Evolutionary conservation across 2,888 invertebrate genomes (phyloP), one percentile per base, ranked within the genome.

Genomic region (Nymphalis c-album): DNA sequence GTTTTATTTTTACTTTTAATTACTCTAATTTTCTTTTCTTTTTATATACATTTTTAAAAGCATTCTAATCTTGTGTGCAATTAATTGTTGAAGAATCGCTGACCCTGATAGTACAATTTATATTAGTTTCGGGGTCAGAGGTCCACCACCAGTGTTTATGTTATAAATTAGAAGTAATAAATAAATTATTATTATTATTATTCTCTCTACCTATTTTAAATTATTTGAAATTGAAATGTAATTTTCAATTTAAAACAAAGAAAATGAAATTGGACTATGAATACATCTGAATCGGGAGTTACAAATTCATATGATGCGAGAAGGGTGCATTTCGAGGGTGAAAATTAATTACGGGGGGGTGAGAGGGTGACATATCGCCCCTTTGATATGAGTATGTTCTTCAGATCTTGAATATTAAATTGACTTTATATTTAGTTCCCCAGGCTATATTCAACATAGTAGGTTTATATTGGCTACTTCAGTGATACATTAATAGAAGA

Each of bases 281-380:
- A 10, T 51, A 22, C 20, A 26, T 20, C 20, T 13, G 51, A 22
- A 51, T 51, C 51, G 51, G 20, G 13, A 48, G n/a, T 55, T 35
- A 55, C 31, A 55, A 55, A 20, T 55, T 55, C 55, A 35, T 55
- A 31, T 31, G 55, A 53, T 55, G 20, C 40, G 40, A 40, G 40
- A 13, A 40, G 64, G 59, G 59, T 64, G 64, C 51, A 59, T 16
- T 55, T 55, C 26, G 45, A 59, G 64, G 51, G 64, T 59, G 50
- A 50, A 59, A 64, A 64, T 64, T 59, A 64, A 64, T 64, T 59
- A 59, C 18, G 16, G 20, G 46, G 59, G 64, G 64, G 22, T 18
- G 51, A 55, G 31, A 31, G 55, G 55, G 59, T 22, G 51, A 22
- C 64, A 47, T 40, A 40, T 47, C 7, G 46, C 58, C 47, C 45